Evolutionary conservation across 1,140 invertebrate species (phyloP), one percentile per base, ranked within the genome.

Genomic region (Phymorhynchus buccinoides): DNA sequence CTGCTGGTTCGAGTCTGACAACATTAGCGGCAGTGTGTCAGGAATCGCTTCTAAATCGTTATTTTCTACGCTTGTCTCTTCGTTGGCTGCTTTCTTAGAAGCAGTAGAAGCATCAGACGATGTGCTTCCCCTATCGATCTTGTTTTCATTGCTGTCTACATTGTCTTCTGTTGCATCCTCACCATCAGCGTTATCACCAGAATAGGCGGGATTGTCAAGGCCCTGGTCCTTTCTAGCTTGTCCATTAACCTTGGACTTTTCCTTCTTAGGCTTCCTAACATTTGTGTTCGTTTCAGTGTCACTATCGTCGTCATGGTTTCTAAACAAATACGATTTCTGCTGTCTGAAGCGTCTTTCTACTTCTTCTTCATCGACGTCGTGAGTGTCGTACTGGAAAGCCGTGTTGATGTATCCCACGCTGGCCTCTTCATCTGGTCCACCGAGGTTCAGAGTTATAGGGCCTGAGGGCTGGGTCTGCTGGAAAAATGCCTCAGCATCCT

Each of bases 401-500:
- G 22, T 42, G 48, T 84, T 68, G 75, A 78, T 42, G 39, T 83
- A 62, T 39, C 41, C 18, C 9, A 44, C 79, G 37, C 18, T 56
- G n/a, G 75, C 73, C 14, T 71, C 86, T 0, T 80, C 7, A 18
- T 77, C 52, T 32, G 68, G 32, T 0, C 14, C 35, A 16, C 52
- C 73, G 18, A 83, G 35, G 30, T 44, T 62, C 35, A 82, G 73
- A 7, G 75, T 71, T 44, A 32, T 35, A 27, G 22, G 35, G 35
- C 6, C 68, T 1, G 56, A 16, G 32, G 44, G 56, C 4, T 86
- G 73, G n/a, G 75, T 86, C 37, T 82, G 84, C 71, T 73, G 42
- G 78, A 88, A 89, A 39, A 85, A 85, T 6, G 84, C 66, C 7
- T 88, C 80, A 16, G 85, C 85, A 39, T 89, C 88, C 2, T 88